Conservation (phyloP, 23 tunicate genomes). For the Botrylloides violaceus region DNA sequence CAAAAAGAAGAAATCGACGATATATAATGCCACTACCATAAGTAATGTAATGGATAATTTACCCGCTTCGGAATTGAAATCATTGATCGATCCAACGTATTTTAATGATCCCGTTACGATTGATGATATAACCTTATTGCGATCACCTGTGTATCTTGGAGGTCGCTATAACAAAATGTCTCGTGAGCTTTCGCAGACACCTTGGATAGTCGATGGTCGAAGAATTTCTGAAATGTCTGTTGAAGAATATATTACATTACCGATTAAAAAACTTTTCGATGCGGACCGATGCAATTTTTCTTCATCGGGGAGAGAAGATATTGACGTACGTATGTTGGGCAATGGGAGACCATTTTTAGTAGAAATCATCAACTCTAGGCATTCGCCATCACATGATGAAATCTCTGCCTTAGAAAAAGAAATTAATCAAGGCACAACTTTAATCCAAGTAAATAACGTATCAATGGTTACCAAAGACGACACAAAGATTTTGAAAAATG, state of each 20-base stretch:
- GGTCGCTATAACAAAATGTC: conserved; percentile 78
- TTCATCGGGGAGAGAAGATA: conserved; percentile 92
- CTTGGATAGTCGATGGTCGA: conserved; percentile 76
- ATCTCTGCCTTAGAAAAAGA: background rate
- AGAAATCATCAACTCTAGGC: conserved; percentile 61
- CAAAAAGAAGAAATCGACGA: background rate
- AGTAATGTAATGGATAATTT: background rate
- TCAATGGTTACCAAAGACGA: conserved; percentile 34
- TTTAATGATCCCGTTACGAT: background rate
- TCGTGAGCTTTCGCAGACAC: conserved; percentile 85
- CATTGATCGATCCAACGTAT: background rate
- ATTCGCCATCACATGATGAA: background rate
- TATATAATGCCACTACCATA: background rate
- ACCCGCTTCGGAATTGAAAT: background rate
- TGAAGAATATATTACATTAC: conserved; percentile 69
- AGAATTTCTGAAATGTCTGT: conserved; percentile 53
- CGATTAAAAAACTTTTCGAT: conserved; percentile 17
- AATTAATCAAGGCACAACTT: conserved; percentile 1
- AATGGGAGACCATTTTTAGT: conserved; percentile 90
- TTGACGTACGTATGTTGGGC: conserved; percentile 92
- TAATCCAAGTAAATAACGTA: background rate
- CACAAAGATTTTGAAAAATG: conserved; percentile 64
- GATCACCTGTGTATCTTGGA: conserved; percentile 30
- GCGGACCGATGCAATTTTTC: conserved; percentile 50
- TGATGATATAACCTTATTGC: conserved; percentile 14